Conservation (phyloP, 2,113 vertebrate species). For the Callipepla californica region DNA sequence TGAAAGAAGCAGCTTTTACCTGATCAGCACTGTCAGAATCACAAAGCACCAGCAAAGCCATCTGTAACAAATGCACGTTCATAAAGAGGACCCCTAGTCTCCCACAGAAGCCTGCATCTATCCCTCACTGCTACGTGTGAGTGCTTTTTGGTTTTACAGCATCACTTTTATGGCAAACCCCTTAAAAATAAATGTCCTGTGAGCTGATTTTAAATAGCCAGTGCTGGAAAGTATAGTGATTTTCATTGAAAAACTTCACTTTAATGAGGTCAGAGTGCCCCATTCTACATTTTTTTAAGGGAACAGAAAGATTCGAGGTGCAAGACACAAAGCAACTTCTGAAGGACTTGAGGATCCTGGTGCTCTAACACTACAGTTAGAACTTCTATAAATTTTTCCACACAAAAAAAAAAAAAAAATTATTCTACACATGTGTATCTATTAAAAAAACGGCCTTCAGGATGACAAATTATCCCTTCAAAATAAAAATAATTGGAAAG, state of each 20-base stretch:
- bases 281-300: background rate
- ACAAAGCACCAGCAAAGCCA: background rate
- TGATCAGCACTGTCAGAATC: background rate
- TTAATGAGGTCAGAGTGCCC: background rate
- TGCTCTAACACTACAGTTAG: background rate
- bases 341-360: background rate
- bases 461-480: background rate
- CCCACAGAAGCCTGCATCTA: background rate
- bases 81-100: background rate
- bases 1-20: background rate
- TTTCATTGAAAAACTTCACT: background rate
- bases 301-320: background rate
- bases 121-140: fast-evolving
- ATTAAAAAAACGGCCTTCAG: background rate
- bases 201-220: background rate
- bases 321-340: background rate
- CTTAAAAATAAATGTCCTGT: background rate
- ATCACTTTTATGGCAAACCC: background rate
- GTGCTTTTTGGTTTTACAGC: background rate
- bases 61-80: background rate
- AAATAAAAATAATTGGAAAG: background rate
- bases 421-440: background rate
- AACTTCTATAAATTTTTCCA: background rate
- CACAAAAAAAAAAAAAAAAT: background rate
- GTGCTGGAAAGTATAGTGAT: background rate